Conservation (phyloP, 2,113 vertebrate species). For the Sapayoa aenigma region DNA sequence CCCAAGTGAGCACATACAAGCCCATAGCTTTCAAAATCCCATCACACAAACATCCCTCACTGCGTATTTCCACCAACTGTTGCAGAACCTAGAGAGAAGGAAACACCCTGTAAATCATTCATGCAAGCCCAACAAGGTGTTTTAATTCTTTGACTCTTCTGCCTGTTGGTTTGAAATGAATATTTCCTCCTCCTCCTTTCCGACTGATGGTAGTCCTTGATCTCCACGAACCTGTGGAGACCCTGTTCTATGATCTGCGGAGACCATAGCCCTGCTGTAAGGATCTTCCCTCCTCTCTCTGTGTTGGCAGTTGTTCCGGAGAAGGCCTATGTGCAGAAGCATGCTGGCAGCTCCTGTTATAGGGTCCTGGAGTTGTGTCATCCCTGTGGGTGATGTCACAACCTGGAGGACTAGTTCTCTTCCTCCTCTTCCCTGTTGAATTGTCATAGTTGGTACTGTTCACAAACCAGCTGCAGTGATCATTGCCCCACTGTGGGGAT, state of each 20-base stretch:
- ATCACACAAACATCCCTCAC: neutral
- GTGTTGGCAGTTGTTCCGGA: neutral
- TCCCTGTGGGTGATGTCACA: neutral
- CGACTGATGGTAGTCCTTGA: neutral
- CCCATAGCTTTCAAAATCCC: neutral
- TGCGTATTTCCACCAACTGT: fast-evolving
- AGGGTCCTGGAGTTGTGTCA: neutral
- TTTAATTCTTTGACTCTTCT: neutral
- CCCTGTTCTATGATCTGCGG: neutral
- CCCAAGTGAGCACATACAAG: neutral
- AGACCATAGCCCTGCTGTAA: fast-evolving
- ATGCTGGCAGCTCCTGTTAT: neutral
- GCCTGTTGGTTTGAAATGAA: neutral
- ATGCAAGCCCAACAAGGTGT: neutral
- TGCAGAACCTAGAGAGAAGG: neutral
- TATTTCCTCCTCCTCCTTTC: neutral
- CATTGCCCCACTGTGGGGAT: neutral
- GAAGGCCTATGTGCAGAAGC: neutral
- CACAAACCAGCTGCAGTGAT: fast-evolving
- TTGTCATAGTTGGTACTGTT: fast-evolving
- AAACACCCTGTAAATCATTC: neutral
- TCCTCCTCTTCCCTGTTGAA: neutral
- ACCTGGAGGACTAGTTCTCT: neutral
- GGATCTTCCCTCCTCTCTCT: neutral
- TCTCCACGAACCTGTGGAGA: neutral